Conservation (phyloP, 1,140 invertebrate species). For the Hycleus cichorii region DNA sequence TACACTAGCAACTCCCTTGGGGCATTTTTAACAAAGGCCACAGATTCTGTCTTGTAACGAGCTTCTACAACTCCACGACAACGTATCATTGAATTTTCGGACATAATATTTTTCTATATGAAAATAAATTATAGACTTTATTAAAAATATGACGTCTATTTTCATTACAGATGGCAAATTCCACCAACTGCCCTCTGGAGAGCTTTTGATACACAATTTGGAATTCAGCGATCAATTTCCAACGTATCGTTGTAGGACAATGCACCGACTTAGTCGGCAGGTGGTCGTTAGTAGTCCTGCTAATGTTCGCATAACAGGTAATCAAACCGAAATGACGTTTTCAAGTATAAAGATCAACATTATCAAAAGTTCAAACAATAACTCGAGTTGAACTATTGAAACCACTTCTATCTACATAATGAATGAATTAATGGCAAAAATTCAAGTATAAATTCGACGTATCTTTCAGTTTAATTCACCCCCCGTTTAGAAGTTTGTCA, state of each 20-base stretch:
- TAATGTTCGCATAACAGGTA: constrained; percentile 64
- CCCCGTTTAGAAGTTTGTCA: neutral
- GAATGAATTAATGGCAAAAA: too few species aligned
- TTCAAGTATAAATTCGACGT: too few species aligned
- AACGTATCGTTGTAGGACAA: constrained; percentile 68
- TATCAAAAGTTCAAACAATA: too few species aligned
- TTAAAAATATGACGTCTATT: too few species aligned
- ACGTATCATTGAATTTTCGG: too few species aligned
- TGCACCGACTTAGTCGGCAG: constrained; percentile 68
- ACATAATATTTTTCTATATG: too few species aligned
- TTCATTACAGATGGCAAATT: constrained; percentile 64
- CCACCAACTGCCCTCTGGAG: constrained; percentile 70
- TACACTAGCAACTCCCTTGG: neutral
- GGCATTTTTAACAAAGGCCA: neutral
- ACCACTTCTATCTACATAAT: too few species aligned
- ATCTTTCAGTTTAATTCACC: too few species aligned
- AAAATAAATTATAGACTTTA: too few species aligned
- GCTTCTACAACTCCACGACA: too few species aligned
- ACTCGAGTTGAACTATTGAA: too few species aligned
- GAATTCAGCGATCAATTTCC: constrained; percentile 67
- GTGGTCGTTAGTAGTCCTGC: constrained; percentile 64
- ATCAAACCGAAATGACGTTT: constrained; percentile 32
- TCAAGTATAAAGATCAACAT: neutral
- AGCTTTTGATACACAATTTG: constrained; percentile 68
- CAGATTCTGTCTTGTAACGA: too few species aligned